Percentiles rank a stretch among this genome's conserved stretches.
phyloP scores from a whole-genome alignment of 1,140 invertebrate genomes.

The Macrostomum lignano region DNA sequence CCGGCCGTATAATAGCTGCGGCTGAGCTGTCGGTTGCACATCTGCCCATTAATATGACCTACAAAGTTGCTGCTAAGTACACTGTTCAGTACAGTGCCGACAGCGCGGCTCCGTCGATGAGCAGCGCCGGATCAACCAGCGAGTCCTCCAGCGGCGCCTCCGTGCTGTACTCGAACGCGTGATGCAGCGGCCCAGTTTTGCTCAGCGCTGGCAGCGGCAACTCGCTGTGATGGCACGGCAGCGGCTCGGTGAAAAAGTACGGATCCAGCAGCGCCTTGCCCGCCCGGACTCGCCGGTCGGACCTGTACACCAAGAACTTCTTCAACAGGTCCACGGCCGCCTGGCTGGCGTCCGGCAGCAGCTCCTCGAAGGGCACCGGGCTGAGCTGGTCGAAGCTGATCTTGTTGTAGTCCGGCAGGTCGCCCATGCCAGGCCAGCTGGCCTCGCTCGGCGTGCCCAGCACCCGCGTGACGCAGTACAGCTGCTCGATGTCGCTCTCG shows the following conservation, averaged over 20 bases:
- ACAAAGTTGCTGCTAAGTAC: no score
- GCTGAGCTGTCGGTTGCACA: no score
- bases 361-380: constrained; percentile 5
- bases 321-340: constrained; percentile 4
- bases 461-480: constrained; percentile 55
- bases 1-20: no score
- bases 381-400: constrained; percentile 39
- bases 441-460: constrained; percentile 57
- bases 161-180: neutral
- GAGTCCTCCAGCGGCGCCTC: neutral
- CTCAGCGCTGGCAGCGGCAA: neutral
- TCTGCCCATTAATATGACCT: no score
- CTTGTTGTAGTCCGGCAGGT: constrained; percentile 80
- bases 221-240: neutral
- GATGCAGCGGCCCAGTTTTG: neutral
- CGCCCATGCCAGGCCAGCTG: constrained; percentile 33
- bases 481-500: constrained; percentile 83
- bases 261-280: constrained; percentile 3
- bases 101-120: neutral
- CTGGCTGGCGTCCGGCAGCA: constrained; percentile 4
- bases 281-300: constrained; percentile 2
- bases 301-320: constrained; percentile 3
- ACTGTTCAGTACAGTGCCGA: no score
- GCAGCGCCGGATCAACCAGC: constrained; percentile 1
- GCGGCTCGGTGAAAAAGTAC: constrained; percentile 1